A percentile compares a stretch with the other conserved stretches of the same genome.
Evolutionary conservation across 2,797 vertebrate species (phyloP).

Genomic region (Lindbergichthys nudifrons): DNA sequence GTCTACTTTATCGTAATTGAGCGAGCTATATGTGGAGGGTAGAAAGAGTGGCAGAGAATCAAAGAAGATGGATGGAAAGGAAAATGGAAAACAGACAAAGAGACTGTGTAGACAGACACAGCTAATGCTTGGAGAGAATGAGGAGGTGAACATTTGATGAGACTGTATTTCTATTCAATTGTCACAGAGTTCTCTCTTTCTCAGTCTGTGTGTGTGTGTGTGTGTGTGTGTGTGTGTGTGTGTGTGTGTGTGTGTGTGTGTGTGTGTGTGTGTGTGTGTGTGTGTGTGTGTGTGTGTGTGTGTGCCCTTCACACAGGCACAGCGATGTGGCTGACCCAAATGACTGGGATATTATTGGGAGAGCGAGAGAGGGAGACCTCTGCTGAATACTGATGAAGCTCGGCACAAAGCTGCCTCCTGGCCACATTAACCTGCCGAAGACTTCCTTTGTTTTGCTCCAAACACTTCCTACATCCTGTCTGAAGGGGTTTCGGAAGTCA

Average conservation of each 20-base stretch:
- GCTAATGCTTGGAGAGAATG: slow-evolving; percentile 58
- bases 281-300: slow-evolving; percentile 36
- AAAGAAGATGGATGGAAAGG: slow-evolving; percentile 35
- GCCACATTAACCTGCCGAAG: slow-evolving; percentile 84
- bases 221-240: slow-evolving; percentile 35
- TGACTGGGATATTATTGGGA: slow-evolving; percentile 76
- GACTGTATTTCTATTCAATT: slow-evolving; percentile 63
- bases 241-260: slow-evolving; percentile 37
- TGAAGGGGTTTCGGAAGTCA: slow-evolving; percentile 46
- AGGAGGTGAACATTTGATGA: slow-evolving; percentile 54
- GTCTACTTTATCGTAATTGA: slow-evolving; percentile 63
- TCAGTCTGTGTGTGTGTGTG: slow-evolving; percentile 23
- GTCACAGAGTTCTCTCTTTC: slow-evolving; percentile 39
- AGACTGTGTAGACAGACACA: slow-evolving; percentile 42
- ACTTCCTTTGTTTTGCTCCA: slow-evolving; percentile 67
- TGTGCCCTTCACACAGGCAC: slow-evolving; percentile 58
- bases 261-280: slow-evolving; percentile 29
- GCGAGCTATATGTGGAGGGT: slow-evolving; percentile 3
- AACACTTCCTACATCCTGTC: slow-evolving; percentile 49
- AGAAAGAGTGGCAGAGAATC: slow-evolving; percentile 16
- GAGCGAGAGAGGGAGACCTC: slow-evolving; percentile 45
- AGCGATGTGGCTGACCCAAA: slow-evolving; percentile 74
- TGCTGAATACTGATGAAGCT: slow-evolving; percentile 77
- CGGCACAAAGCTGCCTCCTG: slow-evolving; percentile 74
- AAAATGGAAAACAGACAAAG: slow-evolving; percentile 43